These are phyloP conservation scores for Hippolais icterina DNA, from an alignment of 2,113 vertebrate genomes.

Conservation along the genomic window DNA sequence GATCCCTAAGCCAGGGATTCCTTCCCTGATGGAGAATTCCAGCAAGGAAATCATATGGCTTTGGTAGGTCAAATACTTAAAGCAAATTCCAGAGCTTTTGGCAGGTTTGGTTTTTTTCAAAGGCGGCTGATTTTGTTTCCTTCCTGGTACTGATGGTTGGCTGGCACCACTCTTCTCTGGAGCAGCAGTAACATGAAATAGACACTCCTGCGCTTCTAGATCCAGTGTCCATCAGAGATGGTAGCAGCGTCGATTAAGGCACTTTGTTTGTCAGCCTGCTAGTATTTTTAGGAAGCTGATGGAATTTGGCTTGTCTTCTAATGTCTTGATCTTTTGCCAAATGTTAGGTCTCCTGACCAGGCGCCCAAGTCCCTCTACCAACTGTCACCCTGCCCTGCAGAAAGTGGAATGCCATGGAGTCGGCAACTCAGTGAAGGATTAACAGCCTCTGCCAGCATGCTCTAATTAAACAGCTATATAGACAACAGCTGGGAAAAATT, in stretches of 20 bases:
- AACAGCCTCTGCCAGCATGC: constrained; percentile 24
- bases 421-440: constrained; percentile 18
- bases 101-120: background rate
- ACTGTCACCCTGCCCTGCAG: constrained; percentile 24
- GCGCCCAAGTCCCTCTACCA: background rate
- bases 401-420: background rate
- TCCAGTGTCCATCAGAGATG: background rate
- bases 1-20: background rate
- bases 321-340: background rate
- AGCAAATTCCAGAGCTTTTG: background rate
- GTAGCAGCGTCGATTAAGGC: background rate
- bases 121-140: background rate
- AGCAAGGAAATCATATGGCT: background rate
- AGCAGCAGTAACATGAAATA: background rate
- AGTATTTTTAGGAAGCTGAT: constrained; percentile 58
- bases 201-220: background rate
- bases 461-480: constrained; percentile 60
- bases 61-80: background rate
- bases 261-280: background rate
- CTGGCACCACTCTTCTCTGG: background rate
- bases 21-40: background rate
- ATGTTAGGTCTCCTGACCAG: constrained; percentile 3
- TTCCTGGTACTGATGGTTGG: background rate
- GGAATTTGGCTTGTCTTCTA: constrained; percentile 34
- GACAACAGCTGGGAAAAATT: constrained; percentile 67